phyloP scores from a whole-genome alignment of 2,113 vertebrate species.

The Sphyrna mokarran region DNA sequence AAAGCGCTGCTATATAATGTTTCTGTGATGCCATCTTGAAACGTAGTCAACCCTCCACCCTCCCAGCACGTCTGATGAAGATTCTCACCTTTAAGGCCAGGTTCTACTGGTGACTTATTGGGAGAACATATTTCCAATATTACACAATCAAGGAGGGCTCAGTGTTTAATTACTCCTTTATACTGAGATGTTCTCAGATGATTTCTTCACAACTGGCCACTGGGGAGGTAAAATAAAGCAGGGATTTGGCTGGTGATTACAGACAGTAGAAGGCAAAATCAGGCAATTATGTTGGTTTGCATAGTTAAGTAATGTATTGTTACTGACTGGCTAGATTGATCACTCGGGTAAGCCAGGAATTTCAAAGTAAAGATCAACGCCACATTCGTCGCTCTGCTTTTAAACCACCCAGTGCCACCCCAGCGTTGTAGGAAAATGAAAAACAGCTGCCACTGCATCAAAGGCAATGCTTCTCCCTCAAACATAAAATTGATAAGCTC shows the following conservation, averaged over 20 bases:
- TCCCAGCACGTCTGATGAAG: background rate
- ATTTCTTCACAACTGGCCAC: background rate
- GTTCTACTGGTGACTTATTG: background rate
- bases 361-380: background rate
- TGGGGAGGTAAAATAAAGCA: background rate
- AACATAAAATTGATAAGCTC: background rate
- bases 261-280: background rate
- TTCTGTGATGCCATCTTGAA: background rate
- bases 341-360: background rate
- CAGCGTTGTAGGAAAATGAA: background rate
- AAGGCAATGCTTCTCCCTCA: background rate
- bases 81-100: background rate
- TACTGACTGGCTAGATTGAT: background rate
- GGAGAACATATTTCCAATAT: background rate
- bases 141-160: background rate
- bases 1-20: background rate
- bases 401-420: background rate
- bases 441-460: background rate
- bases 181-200: background rate
- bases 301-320: background rate
- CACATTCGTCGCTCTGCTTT: background rate
- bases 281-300: background rate
- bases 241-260: background rate
- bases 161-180: background rate
- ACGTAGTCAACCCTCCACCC: background rate